phyloP scores from a whole-genome alignment of 2,888 invertebrate genomes.

The Tinea trinotella region DNA sequence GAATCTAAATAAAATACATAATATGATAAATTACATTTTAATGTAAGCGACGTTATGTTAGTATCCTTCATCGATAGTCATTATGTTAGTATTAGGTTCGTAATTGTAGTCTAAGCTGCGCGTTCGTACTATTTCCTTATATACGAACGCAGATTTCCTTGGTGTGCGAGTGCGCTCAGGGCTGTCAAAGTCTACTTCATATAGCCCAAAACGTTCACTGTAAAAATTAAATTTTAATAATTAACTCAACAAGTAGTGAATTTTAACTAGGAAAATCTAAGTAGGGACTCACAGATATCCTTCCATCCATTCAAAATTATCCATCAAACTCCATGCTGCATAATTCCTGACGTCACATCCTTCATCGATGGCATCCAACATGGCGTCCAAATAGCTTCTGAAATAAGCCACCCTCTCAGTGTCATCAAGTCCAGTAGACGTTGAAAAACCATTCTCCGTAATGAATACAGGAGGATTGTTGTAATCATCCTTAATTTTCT shows the following conservation, averaged over 20 bases:
- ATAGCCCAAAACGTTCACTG: slow-evolving; percentile 36
- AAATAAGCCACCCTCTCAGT: slow-evolving; percentile 36
- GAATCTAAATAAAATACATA: too few relatives aligned
- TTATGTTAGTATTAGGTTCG: slow-evolving; percentile 26
- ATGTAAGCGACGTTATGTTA: too few relatives aligned
- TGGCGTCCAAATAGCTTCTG: slow-evolving; percentile 38
- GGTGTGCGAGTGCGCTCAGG: slow-evolving; percentile 34
- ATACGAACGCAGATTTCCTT: slow-evolving; percentile 38
- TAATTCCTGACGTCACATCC: slow-evolving; percentile 29
- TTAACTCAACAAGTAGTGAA: neutral
- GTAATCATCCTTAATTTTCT: slow-evolving; percentile 26
- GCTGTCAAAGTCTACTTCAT: slow-evolving; percentile 36
- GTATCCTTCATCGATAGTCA: slow-evolving; percentile 28
- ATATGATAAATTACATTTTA: too few relatives aligned
- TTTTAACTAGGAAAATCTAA: neutral
- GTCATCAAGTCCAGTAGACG: slow-evolving; percentile 44
- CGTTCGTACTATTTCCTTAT: slow-evolving; percentile 34
- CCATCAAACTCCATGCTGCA: slow-evolving; percentile 34
- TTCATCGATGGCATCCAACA: slow-evolving; percentile 33
- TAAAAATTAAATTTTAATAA: slow-evolving; percentile 18
- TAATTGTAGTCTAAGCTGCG: slow-evolving; percentile 28
- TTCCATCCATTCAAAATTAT: slow-evolving; percentile 32
- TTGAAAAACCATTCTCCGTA: slow-evolving; percentile 66
- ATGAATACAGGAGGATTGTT: slow-evolving; percentile 32
- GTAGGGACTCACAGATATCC: slow-evolving; percentile 31